Evolutionary conservation across 37 sponge, comb jelly and placozoan genomes (phyloP), one percentile per base, ranked within the genome.

Genomic region (Eunapius fragilis): DNA sequence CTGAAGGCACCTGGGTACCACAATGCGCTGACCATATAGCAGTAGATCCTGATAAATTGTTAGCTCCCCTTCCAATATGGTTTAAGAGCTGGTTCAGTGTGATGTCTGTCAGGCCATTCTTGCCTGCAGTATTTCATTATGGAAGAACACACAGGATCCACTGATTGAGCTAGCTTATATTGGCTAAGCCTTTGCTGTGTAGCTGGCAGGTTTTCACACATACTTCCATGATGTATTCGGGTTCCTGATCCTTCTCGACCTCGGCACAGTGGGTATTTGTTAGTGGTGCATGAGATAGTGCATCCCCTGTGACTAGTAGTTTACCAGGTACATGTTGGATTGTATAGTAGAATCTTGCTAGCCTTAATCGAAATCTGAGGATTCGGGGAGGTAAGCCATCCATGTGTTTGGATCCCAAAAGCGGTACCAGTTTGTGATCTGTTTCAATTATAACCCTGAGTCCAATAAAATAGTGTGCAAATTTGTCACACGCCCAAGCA

Each of bases 401-500:
- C 45, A 88, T 50, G 68, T 75, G 28, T 28, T 77, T 80, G 35
- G 33, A 48, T 48, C 47, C 70, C n/a, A 80, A 74, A 31, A 87
- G 25, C 19, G 88, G 88, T 14, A 87, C 69, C 31, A 87, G 75
- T 67, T 87, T 87, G 75, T 87, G 88, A 68, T 87, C 88, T 48
- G 88, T 81, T 37, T 87, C 81, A 7, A 87, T 35, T 0, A 26
- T 17, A 27, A 87, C n/a, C 26, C n/a, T 31, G 73, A 77, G 82
- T 36, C 82, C 88, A 24, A 87, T n/a, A 17, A 80, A 31, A 35
- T 81, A 87, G 27, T 80, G 32, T 30, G 67, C 67, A 87, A 87
- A 87, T 31, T 81, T 87, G 38, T 77, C 89, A 24, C 89, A 82
- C n/a, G 84, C 89, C 84, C 89, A 83, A 31, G 82, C 75, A 12